Conservation (phyloP, 2,888 invertebrate species). For the Sesia bembeciformis region DNA sequence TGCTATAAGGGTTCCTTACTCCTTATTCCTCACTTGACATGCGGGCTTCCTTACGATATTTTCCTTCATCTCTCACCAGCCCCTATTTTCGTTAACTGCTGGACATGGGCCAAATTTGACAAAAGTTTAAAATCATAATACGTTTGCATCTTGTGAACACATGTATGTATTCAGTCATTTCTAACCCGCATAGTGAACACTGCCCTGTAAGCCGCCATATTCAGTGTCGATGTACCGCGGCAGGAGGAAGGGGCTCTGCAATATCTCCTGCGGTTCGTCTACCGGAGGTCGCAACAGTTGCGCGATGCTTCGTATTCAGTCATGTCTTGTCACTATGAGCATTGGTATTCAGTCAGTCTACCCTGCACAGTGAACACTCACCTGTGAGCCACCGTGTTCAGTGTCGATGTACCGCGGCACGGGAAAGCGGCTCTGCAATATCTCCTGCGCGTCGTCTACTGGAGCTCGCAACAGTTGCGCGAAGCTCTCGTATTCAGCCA, state of each 20-base stretch:
- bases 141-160: too few relatives aligned
- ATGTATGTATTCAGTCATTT: neutral
- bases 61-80: too few relatives aligned
- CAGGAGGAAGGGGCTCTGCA: constrained; percentile 97
- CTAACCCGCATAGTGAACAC: neutral
- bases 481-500: constrained; percentile 98
- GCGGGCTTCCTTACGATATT: too few relatives aligned
- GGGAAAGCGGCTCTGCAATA: constrained; percentile 95
- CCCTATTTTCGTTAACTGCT: too few relatives aligned
- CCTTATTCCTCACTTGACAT: too few relatives aligned
- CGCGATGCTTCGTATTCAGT: constrained; percentile 98
- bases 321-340: too few relatives aligned
- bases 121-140: too few relatives aligned
- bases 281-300: constrained; percentile 96
- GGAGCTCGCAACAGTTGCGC: constrained; percentile 96
- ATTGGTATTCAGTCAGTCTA: too few relatives aligned
- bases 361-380: constrained; percentile 2
- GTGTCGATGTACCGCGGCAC: constrained; percentile 99
- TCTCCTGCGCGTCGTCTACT: constrained; percentile 97
- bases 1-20: too few relatives aligned
- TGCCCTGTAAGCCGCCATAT: constrained; percentile 95
- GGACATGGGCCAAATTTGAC: too few relatives aligned
- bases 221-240: constrained; percentile 99
- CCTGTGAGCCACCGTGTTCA: constrained; percentile 98
- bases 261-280: constrained; percentile 97